Conservation (phyloP, 2,113 vertebrate genomes). For the Isichthys henryi region DNA sequence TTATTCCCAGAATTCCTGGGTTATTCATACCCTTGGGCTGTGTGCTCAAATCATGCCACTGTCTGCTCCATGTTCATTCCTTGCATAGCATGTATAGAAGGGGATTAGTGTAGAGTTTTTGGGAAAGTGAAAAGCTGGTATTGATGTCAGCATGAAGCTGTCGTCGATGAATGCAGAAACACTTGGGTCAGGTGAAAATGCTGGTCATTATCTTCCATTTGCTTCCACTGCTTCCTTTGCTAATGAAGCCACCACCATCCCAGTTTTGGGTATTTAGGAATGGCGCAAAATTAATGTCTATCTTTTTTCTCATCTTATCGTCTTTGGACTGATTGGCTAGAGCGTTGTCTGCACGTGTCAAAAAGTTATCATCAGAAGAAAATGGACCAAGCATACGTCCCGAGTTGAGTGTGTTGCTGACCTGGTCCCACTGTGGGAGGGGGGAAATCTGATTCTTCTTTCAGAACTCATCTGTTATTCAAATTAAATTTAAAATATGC, state of each 20-base stretch:
- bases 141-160: background rate
- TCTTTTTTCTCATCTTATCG: background rate
- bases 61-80: background rate
- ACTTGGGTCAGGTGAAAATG: background rate
- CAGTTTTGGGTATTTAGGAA: background rate
- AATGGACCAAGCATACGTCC: background rate
- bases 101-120: background rate
- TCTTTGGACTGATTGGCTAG: background rate
- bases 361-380: background rate
- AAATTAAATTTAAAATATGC: background rate
- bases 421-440: background rate
- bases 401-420: background rate
- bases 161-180: background rate
- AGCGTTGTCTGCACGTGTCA: background rate
- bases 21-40: background rate
- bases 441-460: background rate
- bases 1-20: background rate
- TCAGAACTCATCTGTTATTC: background rate
- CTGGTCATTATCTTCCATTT: background rate
- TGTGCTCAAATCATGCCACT: background rate
- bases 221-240: background rate
- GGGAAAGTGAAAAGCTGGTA: background rate
- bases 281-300: background rate
- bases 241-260: background rate
- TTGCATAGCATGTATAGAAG: background rate